phyloP scores from a whole-genome alignment of 2,888 invertebrate genomes.

The Diloba caeruleocephala region DNA sequence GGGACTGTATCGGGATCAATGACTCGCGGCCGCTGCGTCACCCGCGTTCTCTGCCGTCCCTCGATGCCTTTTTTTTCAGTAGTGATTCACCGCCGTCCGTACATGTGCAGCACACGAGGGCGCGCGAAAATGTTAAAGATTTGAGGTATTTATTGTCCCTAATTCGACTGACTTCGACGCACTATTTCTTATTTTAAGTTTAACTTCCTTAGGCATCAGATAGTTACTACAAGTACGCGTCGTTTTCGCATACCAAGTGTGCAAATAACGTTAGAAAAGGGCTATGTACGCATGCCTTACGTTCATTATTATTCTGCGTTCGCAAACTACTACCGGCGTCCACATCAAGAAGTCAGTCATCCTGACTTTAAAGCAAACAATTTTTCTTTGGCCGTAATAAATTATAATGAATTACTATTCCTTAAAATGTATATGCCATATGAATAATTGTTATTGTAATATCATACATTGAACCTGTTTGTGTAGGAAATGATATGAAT shows the following conservation, averaged over 20 bases:
- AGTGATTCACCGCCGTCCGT: slow-evolving; percentile 78
- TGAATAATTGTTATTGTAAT: background rate
- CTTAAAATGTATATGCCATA: background rate
- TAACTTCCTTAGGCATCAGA: slow-evolving; percentile 23
- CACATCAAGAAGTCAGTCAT: slow-evolving; percentile 29
- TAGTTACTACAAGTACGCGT: slow-evolving; percentile 17
- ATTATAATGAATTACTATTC: slow-evolving; percentile 5
- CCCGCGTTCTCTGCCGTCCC: slow-evolving; percentile 79
- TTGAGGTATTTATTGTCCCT: slow-evolving; percentile 54
- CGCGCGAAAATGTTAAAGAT: slow-evolving; percentile 61
- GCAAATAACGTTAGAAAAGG: slow-evolving; percentile 58
- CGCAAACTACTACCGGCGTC: slow-evolving; percentile 67
- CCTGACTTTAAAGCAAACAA: slow-evolving; percentile 24
- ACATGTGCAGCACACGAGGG: slow-evolving; percentile 79
- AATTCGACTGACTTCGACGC: slow-evolving; percentile 22
- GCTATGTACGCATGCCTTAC: slow-evolving; percentile 39
- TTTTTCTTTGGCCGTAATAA: slow-evolving; percentile 21
- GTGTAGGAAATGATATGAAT: too few relatives aligned
- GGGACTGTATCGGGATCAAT: slow-evolving; percentile 86
- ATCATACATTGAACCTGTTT: too few relatives aligned
- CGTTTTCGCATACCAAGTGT: slow-evolving; percentile 46
- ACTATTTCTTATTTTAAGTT: slow-evolving; percentile 40
- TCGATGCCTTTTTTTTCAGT: slow-evolving; percentile 77
- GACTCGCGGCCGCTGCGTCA: slow-evolving; percentile 81
- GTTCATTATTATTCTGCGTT: slow-evolving; percentile 79